These are phyloP conservation scores for Carduelis carduelis DNA, from an alignment of 2,797 vertebrate species.

Conservation along the genomic window DNA sequence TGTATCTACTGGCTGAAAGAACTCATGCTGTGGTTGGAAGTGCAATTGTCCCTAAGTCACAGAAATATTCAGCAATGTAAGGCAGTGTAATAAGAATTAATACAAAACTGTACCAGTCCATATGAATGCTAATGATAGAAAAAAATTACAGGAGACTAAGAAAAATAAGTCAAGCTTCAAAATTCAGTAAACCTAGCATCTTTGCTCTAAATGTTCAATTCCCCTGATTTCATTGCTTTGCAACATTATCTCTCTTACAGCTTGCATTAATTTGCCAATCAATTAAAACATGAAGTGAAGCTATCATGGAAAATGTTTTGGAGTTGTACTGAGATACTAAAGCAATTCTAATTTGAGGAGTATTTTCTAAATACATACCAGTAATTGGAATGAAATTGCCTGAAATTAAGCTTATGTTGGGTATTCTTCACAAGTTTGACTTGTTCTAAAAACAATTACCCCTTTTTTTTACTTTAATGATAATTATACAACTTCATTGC, in stretches of 20 bases:
- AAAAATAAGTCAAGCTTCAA: neutral
- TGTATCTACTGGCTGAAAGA: neutral
- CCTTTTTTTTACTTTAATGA: neutral
- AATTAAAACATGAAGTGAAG: slow-evolving; percentile 28
- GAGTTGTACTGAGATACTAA: neutral
- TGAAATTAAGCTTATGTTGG: neutral
- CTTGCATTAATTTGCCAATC: neutral
- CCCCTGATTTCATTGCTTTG: neutral
- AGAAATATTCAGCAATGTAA: neutral
- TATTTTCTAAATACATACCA: slow-evolving; percentile 1
- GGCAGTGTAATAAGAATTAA: neutral
- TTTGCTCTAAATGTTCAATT: neutral
- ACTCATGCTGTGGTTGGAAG: neutral
- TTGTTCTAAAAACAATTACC: neutral
- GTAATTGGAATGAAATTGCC: slow-evolving; percentile 7
- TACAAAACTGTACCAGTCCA: neutral
- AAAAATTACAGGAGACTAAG: neutral
- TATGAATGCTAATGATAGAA: neutral
- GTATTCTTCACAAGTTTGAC: neutral
- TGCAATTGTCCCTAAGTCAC: neutral
- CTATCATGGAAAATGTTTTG: neutral
- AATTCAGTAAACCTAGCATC: neutral
- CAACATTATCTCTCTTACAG: neutral
- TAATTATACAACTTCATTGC: neutral
- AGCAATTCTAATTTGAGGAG: neutral